Percentiles rank a stretch among this genome's conserved stretches.
These are phyloP conservation scores for Alloscopus bannaensis DNA, from an alignment of 2,888 invertebrate genomes.

Conservation along the genomic window DNA sequence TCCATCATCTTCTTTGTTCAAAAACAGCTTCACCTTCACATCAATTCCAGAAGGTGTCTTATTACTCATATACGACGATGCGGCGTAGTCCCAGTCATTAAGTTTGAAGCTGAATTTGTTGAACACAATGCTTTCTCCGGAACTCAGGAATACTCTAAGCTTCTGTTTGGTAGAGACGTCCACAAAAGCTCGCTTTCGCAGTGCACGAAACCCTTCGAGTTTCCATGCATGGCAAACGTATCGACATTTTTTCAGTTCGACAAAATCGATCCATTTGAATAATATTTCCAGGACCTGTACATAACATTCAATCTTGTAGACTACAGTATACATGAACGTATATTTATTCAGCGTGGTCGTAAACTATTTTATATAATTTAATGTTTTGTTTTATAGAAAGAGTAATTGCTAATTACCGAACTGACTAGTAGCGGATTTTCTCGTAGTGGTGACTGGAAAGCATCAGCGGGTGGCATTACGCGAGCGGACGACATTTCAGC, in stretches of 20 bases:
- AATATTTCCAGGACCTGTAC: constrained; percentile 33
- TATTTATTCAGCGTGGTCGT: too few species aligned
- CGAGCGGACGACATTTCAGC: too few species aligned
- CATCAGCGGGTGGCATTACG: too few species aligned
- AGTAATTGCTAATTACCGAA: too few species aligned
- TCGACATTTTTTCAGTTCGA: constrained; percentile 29
- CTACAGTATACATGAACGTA: too few species aligned
- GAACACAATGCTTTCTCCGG: not conserved
- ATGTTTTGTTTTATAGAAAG: too few species aligned
- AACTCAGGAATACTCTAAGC: constrained; percentile 12
- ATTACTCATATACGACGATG: not conserved
- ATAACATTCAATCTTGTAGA: constrained; percentile 9
- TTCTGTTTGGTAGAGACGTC: not conserved
- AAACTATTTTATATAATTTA: too few species aligned
- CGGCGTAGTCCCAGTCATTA: constrained; percentile 4
- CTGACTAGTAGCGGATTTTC: too few species aligned
- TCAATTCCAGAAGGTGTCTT: constrained; percentile 1
- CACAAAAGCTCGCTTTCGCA: constrained; percentile 7
- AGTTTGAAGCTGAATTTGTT: constrained; percentile 16
- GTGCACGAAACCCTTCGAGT: constrained; percentile 15
- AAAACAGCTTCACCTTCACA: not conserved
- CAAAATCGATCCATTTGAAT: not conserved
- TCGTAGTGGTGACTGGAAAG: too few species aligned
- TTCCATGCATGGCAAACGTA: constrained; percentile 24
- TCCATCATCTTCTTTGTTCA: constrained; percentile 7